These are phyloP conservation scores for Heteropelma amictum DNA, from an alignment of 2,888 invertebrate genomes.

Conservation along the genomic window DNA sequence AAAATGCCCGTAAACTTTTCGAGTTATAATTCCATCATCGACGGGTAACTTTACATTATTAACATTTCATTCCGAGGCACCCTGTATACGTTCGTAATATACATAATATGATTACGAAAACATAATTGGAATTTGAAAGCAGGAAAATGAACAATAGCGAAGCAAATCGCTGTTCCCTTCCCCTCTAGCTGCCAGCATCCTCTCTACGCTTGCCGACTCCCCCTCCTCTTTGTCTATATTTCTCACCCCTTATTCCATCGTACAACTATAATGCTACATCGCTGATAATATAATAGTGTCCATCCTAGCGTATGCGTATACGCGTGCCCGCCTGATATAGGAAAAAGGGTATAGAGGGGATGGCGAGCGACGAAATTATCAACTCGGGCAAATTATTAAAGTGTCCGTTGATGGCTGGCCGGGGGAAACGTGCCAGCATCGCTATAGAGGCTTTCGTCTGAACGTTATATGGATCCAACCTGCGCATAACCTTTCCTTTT, in stretches of 20 bases:
- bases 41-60: too few species aligned
- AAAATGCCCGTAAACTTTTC: too few species aligned
- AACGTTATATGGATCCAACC: too few species aligned
- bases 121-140: constrained; percentile 48
- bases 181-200: neutral
- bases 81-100: neutral
- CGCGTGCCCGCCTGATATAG: constrained; percentile 9
- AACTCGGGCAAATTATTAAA: constrained; percentile 51
- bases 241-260: too few species aligned
- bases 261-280: constrained; percentile 5
- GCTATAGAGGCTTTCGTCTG: constrained; percentile 3
- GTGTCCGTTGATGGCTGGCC: constrained; percentile 42
- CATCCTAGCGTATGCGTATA: too few species aligned
- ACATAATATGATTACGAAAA: neutral
- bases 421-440: neutral
- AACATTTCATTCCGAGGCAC: neutral
- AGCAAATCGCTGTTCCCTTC: constrained; percentile 10
- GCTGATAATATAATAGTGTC: constrained; percentile 38
- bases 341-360: neutral
- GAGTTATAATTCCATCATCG: too few species aligned
- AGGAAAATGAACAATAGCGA: constrained; percentile 44
- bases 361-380: constrained; percentile 46
- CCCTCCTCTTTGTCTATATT: too few species aligned
- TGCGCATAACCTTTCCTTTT: too few species aligned
- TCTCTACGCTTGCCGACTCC: neutral